Evolutionary conservation across 2,113 vertebrate genomes (phyloP).

Genomic region (Todiramphus chloris): DNA sequence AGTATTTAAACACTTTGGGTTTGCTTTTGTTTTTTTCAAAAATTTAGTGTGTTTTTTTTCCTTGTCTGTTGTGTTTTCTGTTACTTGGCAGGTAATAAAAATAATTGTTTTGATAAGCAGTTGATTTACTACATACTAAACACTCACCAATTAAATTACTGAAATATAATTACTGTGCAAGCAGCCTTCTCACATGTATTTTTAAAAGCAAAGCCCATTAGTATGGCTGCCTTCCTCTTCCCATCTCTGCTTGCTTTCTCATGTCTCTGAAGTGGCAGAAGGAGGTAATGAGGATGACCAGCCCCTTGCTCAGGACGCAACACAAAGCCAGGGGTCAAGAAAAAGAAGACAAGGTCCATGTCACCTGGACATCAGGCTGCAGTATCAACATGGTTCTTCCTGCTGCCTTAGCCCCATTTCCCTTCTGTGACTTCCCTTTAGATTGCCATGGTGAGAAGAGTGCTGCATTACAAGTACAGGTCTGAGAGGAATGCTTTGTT

Average conservation of each 20-base stretch:
- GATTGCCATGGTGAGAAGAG: fast-evolving
- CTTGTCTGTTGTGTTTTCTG: background rate
- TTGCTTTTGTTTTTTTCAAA: too few relatives aligned
- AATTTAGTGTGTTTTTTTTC: background rate
- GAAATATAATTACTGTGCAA: background rate
- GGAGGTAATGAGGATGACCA: background rate
- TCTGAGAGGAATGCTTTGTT: background rate
- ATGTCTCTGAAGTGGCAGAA: background rate
- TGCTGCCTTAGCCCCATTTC: background rate
- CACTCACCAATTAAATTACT: background rate
- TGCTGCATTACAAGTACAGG: background rate
- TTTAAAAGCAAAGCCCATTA: background rate
- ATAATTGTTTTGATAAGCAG: background rate
- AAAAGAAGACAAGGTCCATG: background rate
- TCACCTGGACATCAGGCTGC: background rate
- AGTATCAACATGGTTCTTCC: background rate
- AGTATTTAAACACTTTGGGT: background rate
- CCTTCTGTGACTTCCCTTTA: background rate
- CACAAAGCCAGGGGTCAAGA: background rate
- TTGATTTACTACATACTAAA: background rate
- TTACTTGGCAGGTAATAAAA: background rate
- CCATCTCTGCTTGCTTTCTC: background rate
- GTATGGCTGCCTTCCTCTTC: background rate
- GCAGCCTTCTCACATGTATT: background rate
- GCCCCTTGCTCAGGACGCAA: background rate